Base-by-base conservation (phyloP, 1,140 invertebrate species). In the Tetranychus urticae region DNA sequence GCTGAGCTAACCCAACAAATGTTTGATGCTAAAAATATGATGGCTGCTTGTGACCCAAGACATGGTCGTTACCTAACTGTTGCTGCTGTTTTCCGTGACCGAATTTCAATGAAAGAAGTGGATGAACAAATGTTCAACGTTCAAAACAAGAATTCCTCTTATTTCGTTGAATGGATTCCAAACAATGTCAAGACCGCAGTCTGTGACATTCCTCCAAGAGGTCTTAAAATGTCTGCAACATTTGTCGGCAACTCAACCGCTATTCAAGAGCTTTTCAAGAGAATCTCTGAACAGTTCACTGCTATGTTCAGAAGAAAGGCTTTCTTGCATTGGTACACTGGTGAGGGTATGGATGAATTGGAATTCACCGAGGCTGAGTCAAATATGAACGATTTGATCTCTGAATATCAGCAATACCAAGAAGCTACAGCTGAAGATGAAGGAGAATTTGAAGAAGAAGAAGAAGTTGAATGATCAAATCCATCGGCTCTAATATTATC, bases 331-430 rank as follows among this genome's bases (percentile, higher is more conserved):
- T 23, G 23, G 23, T 23, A 23, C 23, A 23, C 23, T 23, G 23
- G 23, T 23, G 23, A 23, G 23, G 23, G 23, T 23, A 23, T 23
- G 23, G 23, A 23, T 23, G 23, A 23, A 23, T 23, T 23, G 23
- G 23, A 23, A 23, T 23, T 23, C 23, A 23, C 23, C 23, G 23
- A 23, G 23, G 23, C 23, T 71, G 81, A 83, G 67, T 79, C 78
- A 36, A 75, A 72, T 64, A 72, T 72, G 72, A 73, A 73, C 62
- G 71, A 72, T 63, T 65, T 72, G 56, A 69, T 72, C 76, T 85
- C 86, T 63, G 87, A 91, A 69, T 91, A 90, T 71, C 88, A 91
- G 70, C 87, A 91, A 71, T 92, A 92, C 73, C 86, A 88, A 66
- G 85, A 76, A 67, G 75, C 75, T 59, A 73, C 74, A 42, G 72